Evolutionary conservation across 23 tunicate species (phyloP).

Genomic region (Trididemnum nubilum): DNA sequence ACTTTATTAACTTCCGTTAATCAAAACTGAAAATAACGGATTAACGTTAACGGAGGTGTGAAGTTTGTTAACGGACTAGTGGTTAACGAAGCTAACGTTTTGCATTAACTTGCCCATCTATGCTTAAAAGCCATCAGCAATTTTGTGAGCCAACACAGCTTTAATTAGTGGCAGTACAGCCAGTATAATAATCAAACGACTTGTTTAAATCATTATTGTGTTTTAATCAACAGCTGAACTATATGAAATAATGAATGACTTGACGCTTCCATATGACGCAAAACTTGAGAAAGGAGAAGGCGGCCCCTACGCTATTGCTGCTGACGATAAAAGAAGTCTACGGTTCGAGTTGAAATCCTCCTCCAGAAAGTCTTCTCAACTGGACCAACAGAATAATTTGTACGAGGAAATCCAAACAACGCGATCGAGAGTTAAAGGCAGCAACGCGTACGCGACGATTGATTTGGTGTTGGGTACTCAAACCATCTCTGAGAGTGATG

Average conservation of each 20-base stretch:
- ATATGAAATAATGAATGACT: constrained; percentile 6
- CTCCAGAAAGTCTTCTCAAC: background rate
- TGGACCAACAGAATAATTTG: background rate
- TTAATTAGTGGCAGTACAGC: too few relatives aligned
- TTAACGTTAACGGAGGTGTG: too few relatives aligned
- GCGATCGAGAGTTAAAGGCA: background rate
- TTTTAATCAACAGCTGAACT: background rate
- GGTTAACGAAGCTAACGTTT: too few relatives aligned
- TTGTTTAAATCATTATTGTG: too few relatives aligned
- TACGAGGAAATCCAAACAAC: background rate
- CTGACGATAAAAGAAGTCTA: background rate
- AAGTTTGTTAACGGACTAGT: too few relatives aligned
- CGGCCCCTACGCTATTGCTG: background rate
- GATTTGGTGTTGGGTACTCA: background rate
- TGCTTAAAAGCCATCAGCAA: too few relatives aligned
- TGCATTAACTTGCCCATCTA: too few relatives aligned
- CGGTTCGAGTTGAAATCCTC: background rate
- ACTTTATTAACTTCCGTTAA: too few relatives aligned
- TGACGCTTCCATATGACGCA: constrained; percentile 11
- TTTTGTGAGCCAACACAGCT: too few relatives aligned
- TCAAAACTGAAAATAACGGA: too few relatives aligned
- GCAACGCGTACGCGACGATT: background rate
- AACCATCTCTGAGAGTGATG: background rate
- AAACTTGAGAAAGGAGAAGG: background rate
- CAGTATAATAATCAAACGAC: too few relatives aligned